These are phyloP conservation scores for Hypsopygia costalis DNA, from an alignment of 2,888 invertebrate genomes.

Conservation along the genomic window DNA sequence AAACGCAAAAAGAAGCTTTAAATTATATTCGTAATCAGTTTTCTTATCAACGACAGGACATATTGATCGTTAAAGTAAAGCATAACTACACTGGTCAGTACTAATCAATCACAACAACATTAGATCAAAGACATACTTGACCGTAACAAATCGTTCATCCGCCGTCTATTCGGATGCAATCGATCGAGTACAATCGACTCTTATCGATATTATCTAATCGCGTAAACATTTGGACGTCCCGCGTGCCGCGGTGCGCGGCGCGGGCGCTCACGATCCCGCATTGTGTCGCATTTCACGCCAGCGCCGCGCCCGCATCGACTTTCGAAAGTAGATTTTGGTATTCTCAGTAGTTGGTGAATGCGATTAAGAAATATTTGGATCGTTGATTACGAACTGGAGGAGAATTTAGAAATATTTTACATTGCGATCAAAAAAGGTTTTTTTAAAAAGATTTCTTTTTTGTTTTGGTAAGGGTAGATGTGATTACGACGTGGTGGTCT, in stretches of 20 bases:
- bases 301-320: constrained; percentile 14
- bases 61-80: background rate
- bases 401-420: too few species aligned
- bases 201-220: constrained; percentile 52
- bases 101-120: constrained; percentile 7
- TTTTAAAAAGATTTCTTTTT: too few species aligned
- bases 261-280: constrained; percentile 44
- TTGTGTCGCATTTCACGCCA: constrained; percentile 57
- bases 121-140: constrained; percentile 6
- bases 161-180: constrained; percentile 30
- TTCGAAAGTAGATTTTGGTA: constrained; percentile 39
- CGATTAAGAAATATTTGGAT: constrained; percentile 40
- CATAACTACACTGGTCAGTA: background rate
- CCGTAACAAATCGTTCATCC: constrained; percentile 15
- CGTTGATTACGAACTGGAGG: constrained; percentile 10
- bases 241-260: constrained; percentile 23
- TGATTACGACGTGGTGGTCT: too few species aligned
- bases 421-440: too few species aligned
- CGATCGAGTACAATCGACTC: constrained; percentile 41
- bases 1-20: background rate
- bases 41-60: background rate
- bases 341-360: constrained; percentile 31
- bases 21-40: background rate
- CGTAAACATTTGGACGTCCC: constrained; percentile 67
- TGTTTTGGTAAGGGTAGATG: too few species aligned